phyloP scores from a whole-genome alignment of 1,140 invertebrate species.

The Ips nitidus region DNA sequence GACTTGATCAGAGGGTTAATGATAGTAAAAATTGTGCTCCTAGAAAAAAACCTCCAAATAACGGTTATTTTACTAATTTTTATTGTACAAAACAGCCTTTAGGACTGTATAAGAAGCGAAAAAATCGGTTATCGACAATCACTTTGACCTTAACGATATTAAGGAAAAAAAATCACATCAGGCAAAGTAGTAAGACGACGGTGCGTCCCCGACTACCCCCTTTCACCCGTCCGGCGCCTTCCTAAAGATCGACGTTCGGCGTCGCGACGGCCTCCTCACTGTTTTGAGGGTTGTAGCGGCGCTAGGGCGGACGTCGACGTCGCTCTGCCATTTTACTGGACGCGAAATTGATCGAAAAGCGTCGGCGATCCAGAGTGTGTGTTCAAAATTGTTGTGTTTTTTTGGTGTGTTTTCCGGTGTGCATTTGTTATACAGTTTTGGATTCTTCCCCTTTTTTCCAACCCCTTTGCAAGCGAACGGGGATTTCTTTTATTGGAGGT shows the following conservation, averaged over 20 bases:
- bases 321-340: background rate
- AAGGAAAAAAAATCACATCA: conserved; percentile 17
- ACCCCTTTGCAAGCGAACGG: background rate
- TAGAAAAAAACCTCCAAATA: too few species aligned
- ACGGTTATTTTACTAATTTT: too few species aligned
- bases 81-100: too few species aligned
- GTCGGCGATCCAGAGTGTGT: background rate
- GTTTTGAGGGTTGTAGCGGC: conserved; percentile 37
- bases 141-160: conserved; percentile 4
- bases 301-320: conserved; percentile 16
- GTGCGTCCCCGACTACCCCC: conserved; percentile 13
- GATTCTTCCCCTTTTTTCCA: too few species aligned
- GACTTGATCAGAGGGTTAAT: too few species aligned
- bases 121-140: conserved; percentile 14
- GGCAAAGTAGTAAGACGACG: conserved; percentile 20
- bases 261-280: conserved; percentile 36
- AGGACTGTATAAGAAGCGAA: background rate
- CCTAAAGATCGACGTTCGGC: conserved; percentile 24
- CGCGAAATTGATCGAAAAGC: background rate
- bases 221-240: background rate
- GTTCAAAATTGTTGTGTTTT: too few species aligned
- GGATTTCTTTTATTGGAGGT: background rate
- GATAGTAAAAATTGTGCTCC: too few species aligned
- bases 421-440: background rate
- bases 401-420: background rate